Percentiles rank a stretch among this genome's conserved stretches.
Evolutionary conservation across 2,797 vertebrate species (phyloP).

Genomic region (Pipistrellus nathusii): DNA sequence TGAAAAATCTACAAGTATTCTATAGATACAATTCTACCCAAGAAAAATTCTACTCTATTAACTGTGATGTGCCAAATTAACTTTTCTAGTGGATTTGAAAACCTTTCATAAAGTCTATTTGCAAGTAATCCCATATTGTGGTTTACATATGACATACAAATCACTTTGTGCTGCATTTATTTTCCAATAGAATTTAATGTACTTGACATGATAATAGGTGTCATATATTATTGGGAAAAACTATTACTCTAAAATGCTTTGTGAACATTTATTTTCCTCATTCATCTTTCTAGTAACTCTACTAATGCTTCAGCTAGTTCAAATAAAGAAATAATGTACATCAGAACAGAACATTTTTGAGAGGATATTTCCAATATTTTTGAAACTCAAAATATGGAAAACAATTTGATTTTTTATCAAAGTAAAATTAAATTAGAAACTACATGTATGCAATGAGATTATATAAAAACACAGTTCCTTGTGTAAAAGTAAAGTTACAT

Average conservation of each 20-base stretch:
- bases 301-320: not conserved
- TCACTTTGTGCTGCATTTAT: not conserved
- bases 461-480: not conserved
- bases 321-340: not conserved
- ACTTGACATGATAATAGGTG: not conserved
- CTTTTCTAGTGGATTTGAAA: conserved; percentile 6
- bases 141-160: not conserved
- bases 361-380: not conserved
- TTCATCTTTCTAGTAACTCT: not conserved
- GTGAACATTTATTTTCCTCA: conserved; percentile 19
- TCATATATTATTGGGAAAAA: conserved; percentile 29
- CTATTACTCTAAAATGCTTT: not conserved
- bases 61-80: not conserved
- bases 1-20: not conserved
- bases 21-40: not conserved
- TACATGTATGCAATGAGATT: not conserved
- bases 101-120: not conserved
- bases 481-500: not conserved
- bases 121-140: conserved; percentile 11
- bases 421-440: conserved; percentile 53
- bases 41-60: not conserved
- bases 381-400: not conserved
- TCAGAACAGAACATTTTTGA: not conserved
- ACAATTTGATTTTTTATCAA: not conserved
- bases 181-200: conserved; percentile 46